These are phyloP conservation scores for Callyntrura sp. DNA, from an alignment of 2,888 invertebrate genomes.

Conservation along the genomic window DNA sequence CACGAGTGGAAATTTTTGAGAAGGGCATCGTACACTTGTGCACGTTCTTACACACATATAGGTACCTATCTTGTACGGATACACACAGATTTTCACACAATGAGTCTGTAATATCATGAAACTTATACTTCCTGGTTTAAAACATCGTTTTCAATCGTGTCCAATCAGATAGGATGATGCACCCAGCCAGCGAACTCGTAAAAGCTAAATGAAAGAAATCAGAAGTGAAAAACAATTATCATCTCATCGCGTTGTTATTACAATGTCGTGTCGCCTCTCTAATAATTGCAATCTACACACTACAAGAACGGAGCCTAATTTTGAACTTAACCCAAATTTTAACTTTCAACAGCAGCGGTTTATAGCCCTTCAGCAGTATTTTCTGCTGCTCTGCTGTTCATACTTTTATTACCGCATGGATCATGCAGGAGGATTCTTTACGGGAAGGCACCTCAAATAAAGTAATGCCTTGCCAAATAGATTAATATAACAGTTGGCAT, in stretches of 20 bases:
- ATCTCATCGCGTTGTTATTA: slow-evolving; percentile 28
- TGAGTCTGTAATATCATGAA: slow-evolving; percentile 38
- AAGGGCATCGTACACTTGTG: neutral
- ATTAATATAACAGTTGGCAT: slow-evolving; percentile 65
- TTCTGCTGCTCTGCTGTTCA: slow-evolving; percentile 41
- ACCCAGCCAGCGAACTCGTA: slow-evolving; percentile 5
- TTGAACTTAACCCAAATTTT: slow-evolving; percentile 75
- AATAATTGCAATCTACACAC: slow-evolving; percentile 13
- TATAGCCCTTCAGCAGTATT: slow-evolving; percentile 25
- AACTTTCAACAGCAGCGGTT: slow-evolving; percentile 36
- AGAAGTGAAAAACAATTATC: slow-evolving; percentile 71
- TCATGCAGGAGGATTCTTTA: neutral
- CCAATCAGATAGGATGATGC: slow-evolving; percentile 57
- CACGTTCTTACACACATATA: neutral
- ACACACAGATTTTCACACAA: slow-evolving; percentile 35
- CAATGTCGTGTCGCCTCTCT: slow-evolving; percentile 36
- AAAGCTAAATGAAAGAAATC: slow-evolving; percentile 67
- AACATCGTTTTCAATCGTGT: slow-evolving; percentile 64
- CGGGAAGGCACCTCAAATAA: slow-evolving; percentile 21
- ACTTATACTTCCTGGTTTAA: slow-evolving; percentile 60
- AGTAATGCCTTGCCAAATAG: slow-evolving; percentile 53
- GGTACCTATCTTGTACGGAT: neutral
- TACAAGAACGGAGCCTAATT: slow-evolving; percentile 38
- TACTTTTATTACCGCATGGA: slow-evolving; percentile 43
- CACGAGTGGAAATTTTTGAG: neutral